Percentiles rank a stretch among this genome's conserved stretches.
These are phyloP conservation scores for Drosophila pruinosa DNA, from an alignment of 1,140 invertebrate genomes.

Conservation along the genomic window DNA sequence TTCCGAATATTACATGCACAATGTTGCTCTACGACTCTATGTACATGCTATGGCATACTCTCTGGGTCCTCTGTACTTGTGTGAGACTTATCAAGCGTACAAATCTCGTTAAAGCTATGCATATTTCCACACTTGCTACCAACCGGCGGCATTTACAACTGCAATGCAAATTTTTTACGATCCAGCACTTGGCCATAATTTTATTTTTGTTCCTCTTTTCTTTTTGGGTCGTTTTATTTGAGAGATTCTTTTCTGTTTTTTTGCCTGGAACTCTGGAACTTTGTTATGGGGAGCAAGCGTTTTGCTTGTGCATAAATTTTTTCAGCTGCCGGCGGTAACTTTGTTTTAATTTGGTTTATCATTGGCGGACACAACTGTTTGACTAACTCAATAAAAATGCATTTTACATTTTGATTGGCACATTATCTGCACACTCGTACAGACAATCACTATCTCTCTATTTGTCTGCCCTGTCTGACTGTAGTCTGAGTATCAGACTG, in stretches of 20 bases:
- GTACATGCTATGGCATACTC: background rate
- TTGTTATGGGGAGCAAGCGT: slow-evolving; percentile 14
- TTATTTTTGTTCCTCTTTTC: background rate
- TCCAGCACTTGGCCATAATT: slow-evolving; percentile 51
- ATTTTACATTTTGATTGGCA: slow-evolving; percentile 71
- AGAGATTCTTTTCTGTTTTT: background rate
- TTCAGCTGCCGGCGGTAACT: slow-evolving; percentile 46
- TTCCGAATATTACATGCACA: background rate
- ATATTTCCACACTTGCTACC: slow-evolving; percentile 34
- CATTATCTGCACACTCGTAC: slow-evolving; percentile 32
- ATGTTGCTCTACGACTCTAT: background rate
- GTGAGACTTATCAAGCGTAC: slow-evolving; percentile 53
- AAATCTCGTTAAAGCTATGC: slow-evolving; percentile 58
- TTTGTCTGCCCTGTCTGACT: background rate
- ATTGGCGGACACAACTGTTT: slow-evolving; percentile 50
- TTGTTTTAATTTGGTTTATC: slow-evolving; percentile 66
- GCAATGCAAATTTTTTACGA: slow-evolving; percentile 68
- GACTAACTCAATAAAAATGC: slow-evolving; percentile 70
- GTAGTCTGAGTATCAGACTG: background rate
- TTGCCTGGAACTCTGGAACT: background rate
- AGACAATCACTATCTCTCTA: background rate
- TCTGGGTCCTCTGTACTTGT: background rate
- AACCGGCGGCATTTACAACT: slow-evolving; percentile 66
- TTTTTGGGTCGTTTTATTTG: background rate
- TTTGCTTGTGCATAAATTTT: slow-evolving; percentile 26